Conservation (phyloP, 2,113 vertebrate species). For the Anser cygnoides region DNA sequence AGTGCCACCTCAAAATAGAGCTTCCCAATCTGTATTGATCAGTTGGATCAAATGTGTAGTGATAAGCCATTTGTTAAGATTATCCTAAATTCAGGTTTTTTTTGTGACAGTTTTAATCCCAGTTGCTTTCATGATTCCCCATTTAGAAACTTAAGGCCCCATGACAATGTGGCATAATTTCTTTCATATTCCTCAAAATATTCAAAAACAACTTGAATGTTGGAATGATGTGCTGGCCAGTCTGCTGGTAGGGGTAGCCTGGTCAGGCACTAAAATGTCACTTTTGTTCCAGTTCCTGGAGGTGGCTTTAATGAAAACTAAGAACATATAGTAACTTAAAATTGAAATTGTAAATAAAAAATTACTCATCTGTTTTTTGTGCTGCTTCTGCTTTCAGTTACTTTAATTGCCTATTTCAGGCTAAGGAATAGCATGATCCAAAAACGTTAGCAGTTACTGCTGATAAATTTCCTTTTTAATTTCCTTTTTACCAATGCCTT, state of each 20-base stretch:
- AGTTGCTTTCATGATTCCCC: neutral
- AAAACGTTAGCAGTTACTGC: neutral
- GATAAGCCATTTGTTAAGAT: neutral
- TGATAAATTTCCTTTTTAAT: conserved; percentile 34
- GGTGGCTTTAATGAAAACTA: neutral
- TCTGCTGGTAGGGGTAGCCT: neutral
- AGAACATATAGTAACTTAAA: neutral
- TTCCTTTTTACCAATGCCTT: neutral
- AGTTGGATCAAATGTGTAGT: neutral
- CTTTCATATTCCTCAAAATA: neutral
- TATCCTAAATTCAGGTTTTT: neutral
- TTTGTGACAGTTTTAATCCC: neutral
- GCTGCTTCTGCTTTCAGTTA: neutral
- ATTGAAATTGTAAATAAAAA: neutral
- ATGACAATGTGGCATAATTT: neutral
- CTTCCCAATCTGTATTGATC: neutral
- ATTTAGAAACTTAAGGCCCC: neutral
- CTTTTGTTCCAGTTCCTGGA: neutral
- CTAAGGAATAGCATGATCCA: neutral
- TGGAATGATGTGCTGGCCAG: neutral
- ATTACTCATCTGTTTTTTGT: neutral
- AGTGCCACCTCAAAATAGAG: neutral
- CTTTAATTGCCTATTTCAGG: neutral
- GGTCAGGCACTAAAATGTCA: neutral
- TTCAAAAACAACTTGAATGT: neutral